Evolutionary conservation across 2,113 vertebrate species (phyloP), one percentile per base, ranked within the genome.

Genomic region (Elanoides forficatus): DNA sequence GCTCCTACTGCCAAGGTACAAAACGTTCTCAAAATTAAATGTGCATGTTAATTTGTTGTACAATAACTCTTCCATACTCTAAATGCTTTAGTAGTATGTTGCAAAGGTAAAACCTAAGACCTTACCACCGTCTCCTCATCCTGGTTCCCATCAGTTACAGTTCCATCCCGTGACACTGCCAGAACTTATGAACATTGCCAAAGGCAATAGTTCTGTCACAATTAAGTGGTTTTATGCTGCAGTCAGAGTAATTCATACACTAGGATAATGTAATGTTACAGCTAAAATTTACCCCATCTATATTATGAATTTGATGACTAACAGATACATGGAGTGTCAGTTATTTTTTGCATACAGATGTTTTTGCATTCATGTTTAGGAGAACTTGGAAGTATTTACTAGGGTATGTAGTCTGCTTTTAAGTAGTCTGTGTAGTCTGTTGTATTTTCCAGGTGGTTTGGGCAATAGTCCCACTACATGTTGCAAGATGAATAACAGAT

Each of bases 1-100:
- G 98, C 98, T 16, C 99, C 99, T 52, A 97, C 98, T 95, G 99
- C 99, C 83, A 99, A 99, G 99, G 99, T 99, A 95, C 98, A 83
- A 40, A 68, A 45, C 23, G 20, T 62, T 94, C 48, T 55, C 59
- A 40, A 7, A 75, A 47, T 42, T 13, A 59, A 36, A 56, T 47
- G 3, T 45, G 17, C 10, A 3, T 8, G 7, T 67, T 85, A 15
- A 5, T 22, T 43, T 65, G 14, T 53, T 50, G 32, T 38, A 12
- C 30, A 29, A 0, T 27, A 72, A 45, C 27, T 84, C 21, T 34
- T 73, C 30, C 11, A 2, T 11, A 11, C 22, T 40, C 32, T 42
- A 22, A 85, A 30, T 48, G 48, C 73, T 84, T 84, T 22, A 42
- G 13, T 26, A 42, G 6, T 34, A 8, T 13, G 13, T 38, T 55